Evolutionary conservation across 1,140 invertebrate species (phyloP).

Genomic region (Drosophila chauvacae): DNA sequence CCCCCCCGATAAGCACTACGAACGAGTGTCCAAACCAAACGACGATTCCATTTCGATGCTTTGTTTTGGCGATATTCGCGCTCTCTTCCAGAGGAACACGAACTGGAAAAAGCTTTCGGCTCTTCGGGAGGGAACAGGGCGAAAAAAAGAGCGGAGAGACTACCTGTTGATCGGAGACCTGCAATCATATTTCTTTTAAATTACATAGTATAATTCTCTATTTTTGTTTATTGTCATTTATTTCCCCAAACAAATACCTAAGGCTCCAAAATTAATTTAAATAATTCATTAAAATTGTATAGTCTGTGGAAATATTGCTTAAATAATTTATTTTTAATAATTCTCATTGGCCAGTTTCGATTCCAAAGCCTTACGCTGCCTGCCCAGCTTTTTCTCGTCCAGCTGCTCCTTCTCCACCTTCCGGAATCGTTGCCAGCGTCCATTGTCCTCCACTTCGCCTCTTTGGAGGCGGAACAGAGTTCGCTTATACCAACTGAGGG

Average conservation of each 20-base stretch:
- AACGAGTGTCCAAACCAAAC: not conserved
- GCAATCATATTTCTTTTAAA: no score
- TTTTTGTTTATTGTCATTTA: no score
- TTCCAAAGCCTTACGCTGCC: constrained; percentile 48
- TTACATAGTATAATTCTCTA: no score
- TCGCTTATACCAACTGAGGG: constrained; percentile 77
- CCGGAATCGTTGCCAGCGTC: constrained; percentile 63
- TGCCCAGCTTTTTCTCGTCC: constrained; percentile 69
- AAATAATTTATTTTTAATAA: constrained; percentile 9
- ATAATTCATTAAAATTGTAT: not conserved
- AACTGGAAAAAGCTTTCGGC: constrained; percentile 37
- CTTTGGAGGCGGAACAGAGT: constrained; percentile 72
- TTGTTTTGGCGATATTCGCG: not conserved
- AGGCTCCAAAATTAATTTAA: not conserved
- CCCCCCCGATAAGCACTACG: constrained; percentile 21
- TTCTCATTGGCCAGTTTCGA: constrained; percentile 8
- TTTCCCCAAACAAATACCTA: not conserved
- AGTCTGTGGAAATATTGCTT: not conserved
- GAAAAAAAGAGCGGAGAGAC: not conserved
- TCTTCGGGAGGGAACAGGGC: constrained; percentile 27
- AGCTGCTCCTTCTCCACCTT: constrained; percentile 71
- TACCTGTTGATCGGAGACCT: constrained; percentile 19
- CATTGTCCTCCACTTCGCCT: constrained; percentile 68
- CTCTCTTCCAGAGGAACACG: constrained; percentile 28
- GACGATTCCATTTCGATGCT: not conserved